These are phyloP conservation scores for Catostomus latipinnis DNA, from an alignment of 2,797 vertebrate species.

Conservation along the genomic window DNA sequence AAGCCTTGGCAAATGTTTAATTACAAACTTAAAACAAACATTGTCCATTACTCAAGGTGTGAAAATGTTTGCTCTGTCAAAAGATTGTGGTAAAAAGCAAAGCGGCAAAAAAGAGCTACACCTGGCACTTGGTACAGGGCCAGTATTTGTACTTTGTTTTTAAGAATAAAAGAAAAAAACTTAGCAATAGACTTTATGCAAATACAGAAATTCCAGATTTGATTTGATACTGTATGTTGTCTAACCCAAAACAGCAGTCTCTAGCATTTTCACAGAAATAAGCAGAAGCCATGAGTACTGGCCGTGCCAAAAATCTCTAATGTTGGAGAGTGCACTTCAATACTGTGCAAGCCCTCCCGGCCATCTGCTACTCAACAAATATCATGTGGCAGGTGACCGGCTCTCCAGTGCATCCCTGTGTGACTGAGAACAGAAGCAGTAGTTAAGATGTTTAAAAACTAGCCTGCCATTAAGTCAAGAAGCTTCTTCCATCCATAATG, in stretches of 20 bases:
- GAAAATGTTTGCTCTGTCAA: neutral
- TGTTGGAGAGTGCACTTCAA: constrained; percentile 18
- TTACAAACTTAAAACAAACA: constrained; percentile 2
- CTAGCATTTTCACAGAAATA: constrained; percentile 16
- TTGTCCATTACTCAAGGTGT: neutral
- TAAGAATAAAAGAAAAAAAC: neutral
- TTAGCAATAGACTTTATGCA: neutral
- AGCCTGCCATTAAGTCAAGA: no score
- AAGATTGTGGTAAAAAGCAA: neutral
- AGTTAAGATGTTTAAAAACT: no score
- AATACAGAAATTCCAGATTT: constrained; percentile 5
- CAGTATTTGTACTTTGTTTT: neutral
- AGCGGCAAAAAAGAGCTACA: neutral
- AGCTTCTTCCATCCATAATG: no score
- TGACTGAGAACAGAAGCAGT: no score
- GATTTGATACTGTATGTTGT: neutral
- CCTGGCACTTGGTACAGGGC: neutral
- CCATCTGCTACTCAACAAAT: neutral
- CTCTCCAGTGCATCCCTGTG: no score
- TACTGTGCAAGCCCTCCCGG: constrained; percentile 19
- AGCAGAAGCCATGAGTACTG: constrained; percentile 1
- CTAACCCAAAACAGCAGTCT: neutral
- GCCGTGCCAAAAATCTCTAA: constrained; percentile 23
- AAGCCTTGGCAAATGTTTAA: neutral
- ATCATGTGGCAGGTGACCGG: no score